Evolutionary conservation across 2,888 invertebrate genomes (phyloP).

Genomic region (Drosophila helvetica): DNA sequence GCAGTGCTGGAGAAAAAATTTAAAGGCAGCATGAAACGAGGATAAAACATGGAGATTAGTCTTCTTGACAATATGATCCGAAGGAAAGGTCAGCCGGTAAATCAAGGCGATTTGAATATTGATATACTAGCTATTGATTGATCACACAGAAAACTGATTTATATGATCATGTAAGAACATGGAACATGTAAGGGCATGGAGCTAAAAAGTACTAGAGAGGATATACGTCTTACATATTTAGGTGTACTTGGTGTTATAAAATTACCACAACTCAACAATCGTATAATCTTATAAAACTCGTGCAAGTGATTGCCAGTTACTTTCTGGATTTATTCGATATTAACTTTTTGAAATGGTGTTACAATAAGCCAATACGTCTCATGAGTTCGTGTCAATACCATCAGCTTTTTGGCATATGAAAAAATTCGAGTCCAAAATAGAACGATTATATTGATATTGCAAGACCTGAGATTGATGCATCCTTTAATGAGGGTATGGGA

Average conservation of each 20-base stretch:
- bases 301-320: too few species aligned
- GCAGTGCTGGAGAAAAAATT: too few species aligned
- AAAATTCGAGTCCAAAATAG: too few species aligned
- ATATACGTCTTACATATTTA: too few species aligned
- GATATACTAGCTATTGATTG: constrained; percentile 3
- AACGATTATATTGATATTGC: constrained; percentile 8
- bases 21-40: neutral
- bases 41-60: constrained; percentile 6
- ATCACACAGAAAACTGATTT: constrained; percentile 16
- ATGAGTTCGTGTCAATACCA: too few species aligned
- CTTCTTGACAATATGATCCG: constrained; percentile 3
- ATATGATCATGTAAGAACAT: neutral
- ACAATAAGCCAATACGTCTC: too few species aligned
- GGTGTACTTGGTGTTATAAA: neutral
- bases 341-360: too few species aligned
- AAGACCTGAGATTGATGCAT: constrained; percentile 4
- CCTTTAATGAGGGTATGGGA: neutral
- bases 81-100: neutral
- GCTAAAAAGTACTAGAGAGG: constrained; percentile 7
- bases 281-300: too few species aligned
- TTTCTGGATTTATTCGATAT: too few species aligned
- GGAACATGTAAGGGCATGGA: too few species aligned
- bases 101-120: constrained; percentile 7
- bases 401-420: too few species aligned
- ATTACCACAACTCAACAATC: too few species aligned